Base-by-base conservation (phyloP, 2,888 invertebrate species). In the Chironomus riparius region DNA sequence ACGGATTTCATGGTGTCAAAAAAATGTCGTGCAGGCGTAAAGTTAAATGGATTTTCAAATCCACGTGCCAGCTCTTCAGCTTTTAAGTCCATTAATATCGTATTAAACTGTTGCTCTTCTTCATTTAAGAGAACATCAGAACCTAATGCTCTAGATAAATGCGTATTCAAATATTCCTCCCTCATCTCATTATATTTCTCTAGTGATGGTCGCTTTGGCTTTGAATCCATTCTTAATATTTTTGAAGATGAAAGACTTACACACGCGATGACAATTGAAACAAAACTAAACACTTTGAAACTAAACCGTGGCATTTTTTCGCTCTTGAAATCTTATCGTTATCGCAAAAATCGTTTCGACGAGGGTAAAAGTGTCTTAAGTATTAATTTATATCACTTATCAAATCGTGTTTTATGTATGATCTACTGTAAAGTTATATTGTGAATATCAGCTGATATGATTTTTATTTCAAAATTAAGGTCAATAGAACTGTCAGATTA, bases 21-120 rank as follows among this genome's bases (percentile, higher is more conserved):
- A 79, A 91, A 90, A 80, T 91, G 91, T 24, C 85, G 85, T 0
- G 90, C 87, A 2, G 92, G 89, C 62, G 88, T 86, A 81, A 89
- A 92, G 21, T 85, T 82, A 76, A 85, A 83, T 0, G 88, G 88
- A 77, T 87, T 83, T n/a, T 83, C 80, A 78, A 86, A 85, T 75
- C 87, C 88, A 79, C 86, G 85, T 12, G 86, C 81, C 21, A 87
- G 80, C 81, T 90, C 90, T 2, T 81, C 78, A 18, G 82, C 81
- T 79, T 90, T 90, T 62, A 85, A 83, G 50, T 80, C 79, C 82
- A 81, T 90, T 89, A 68, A 87, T 88, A 68, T 50, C 6, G 2
- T 21, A 61, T 76, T 76, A 18, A 76, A 38, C 2, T 78, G 77
- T 0, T 80, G 72, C 82, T 90, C 90, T 10, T 85, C 83, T 6